Evolutionary conservation across 2,888 invertebrate species (phyloP).

Genomic region (Tortrix viridana): DNA sequence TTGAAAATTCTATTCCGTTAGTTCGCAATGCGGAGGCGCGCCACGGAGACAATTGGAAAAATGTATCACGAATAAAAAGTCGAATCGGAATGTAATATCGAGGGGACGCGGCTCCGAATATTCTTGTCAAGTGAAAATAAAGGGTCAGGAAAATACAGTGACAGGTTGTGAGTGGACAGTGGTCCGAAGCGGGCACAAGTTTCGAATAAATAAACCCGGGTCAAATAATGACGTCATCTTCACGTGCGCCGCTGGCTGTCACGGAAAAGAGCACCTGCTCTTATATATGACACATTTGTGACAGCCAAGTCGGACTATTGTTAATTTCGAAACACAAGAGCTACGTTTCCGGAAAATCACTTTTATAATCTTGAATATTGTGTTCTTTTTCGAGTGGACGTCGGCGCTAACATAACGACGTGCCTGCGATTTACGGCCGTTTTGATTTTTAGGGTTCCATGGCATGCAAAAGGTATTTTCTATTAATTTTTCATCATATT

Average conservation of each 20-base stretch:
- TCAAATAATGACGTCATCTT: constrained; percentile 73
- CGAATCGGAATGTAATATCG: constrained; percentile 82
- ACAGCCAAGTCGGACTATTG: constrained; percentile 62
- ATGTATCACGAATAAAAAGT: constrained; percentile 83
- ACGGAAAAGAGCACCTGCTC: constrained; percentile 64
- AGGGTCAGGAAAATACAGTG: constrained; percentile 79
- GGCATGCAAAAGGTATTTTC: constrained; percentile 1
- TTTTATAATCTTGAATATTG: constrained; percentile 44
- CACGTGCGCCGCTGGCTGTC: constrained; percentile 64
- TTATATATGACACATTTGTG: constrained; percentile 68
- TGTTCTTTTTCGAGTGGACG: constrained; percentile 39
- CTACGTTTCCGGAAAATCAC: constrained; percentile 42
- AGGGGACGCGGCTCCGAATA: constrained; percentile 73
- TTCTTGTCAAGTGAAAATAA: constrained; percentile 83
- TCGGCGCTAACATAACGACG: constrained; percentile 37
- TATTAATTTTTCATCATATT: not conserved
- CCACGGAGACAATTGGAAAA: constrained; percentile 80
- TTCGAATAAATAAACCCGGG: constrained; percentile 79
- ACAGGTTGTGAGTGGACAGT: constrained; percentile 80
- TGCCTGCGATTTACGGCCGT: constrained; percentile 29
- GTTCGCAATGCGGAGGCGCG: constrained; percentile 72
- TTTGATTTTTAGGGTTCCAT: constrained; percentile 23
- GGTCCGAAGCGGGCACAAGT: constrained; percentile 72
- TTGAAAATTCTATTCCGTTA: constrained; percentile 82
- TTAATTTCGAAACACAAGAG: constrained; percentile 52